These are phyloP conservation scores for Fulica atra DNA, from an alignment of 2,113 vertebrate species.

Conservation along the genomic window DNA sequence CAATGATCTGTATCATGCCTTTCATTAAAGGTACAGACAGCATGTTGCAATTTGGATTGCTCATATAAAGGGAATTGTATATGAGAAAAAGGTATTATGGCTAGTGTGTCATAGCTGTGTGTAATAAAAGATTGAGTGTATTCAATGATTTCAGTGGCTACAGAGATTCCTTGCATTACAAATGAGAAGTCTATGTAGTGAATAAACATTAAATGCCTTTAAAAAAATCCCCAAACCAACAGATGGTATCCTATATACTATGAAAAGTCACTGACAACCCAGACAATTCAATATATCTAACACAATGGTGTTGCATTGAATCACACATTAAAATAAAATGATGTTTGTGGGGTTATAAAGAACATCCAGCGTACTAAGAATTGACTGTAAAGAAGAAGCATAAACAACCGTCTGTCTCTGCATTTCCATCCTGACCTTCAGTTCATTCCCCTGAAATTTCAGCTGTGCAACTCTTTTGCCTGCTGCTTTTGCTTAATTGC, in stretches of 20 bases:
- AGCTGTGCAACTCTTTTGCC: neutral
- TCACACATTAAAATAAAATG: slow-evolving; percentile 64
- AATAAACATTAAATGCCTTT: slow-evolving; percentile 68
- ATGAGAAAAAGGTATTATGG: neutral
- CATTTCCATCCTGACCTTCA: slow-evolving; percentile 53
- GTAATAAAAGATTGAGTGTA: slow-evolving; percentile 53
- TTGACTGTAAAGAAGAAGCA: slow-evolving; percentile 40
- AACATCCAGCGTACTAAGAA: slow-evolving; percentile 11
- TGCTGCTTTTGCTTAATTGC: slow-evolving; percentile 32
- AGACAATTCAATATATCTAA: slow-evolving; percentile 69
- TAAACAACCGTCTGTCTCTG: slow-evolving; percentile 53
- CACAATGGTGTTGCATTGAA: slow-evolving; percentile 58
- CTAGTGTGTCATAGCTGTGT: neutral
- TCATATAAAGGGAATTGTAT: neutral
- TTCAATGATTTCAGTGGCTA: slow-evolving; percentile 56
- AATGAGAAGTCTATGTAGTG: slow-evolving; percentile 40
- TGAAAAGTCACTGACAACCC: slow-evolving; percentile 51
- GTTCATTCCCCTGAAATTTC: slow-evolving; percentile 39
- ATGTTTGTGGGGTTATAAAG: slow-evolving; percentile 53
- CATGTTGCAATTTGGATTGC: slow-evolving; percentile 17
- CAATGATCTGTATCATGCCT: neutral
- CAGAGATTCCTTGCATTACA: slow-evolving; percentile 58
- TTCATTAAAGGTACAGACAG: neutral
- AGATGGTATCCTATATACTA: slow-evolving; percentile 70
- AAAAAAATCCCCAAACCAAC: slow-evolving; percentile 3